Percentiles rank a stretch among this genome's conserved stretches.
Conservation (phyloP, 64 coral and sea anemone genomes). For the Cladopsammia gracilis region DNA sequence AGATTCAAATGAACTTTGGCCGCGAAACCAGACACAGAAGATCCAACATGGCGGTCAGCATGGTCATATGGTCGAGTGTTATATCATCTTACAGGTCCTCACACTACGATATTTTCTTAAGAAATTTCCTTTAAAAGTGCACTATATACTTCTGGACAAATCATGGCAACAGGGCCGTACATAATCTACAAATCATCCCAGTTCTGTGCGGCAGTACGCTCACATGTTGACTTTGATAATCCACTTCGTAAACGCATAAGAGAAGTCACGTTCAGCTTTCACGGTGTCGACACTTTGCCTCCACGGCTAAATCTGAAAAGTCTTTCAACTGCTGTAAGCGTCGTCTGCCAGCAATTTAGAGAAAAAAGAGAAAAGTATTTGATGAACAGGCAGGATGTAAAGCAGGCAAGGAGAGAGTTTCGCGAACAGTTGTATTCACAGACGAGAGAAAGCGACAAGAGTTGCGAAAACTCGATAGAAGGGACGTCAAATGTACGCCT, state of each 20-base stretch:
- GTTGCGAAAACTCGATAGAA: slow-evolving; percentile 21
- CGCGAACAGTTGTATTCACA: slow-evolving; percentile 38
- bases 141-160: background rate
- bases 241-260: slow-evolving; percentile 62
- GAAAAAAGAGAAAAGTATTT: slow-evolving; percentile 59
- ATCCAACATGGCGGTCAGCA: background rate
- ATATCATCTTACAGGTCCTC: background rate
- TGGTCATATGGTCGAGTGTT: background rate
- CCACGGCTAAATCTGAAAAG: slow-evolving; percentile 77
- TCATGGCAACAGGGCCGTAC: slow-evolving; percentile 93
- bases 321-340: slow-evolving; percentile 79
- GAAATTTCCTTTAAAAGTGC: background rate
- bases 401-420: slow-evolving; percentile 53
- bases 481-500: slow-evolving; percentile 20
- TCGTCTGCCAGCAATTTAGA: slow-evolving; percentile 80
- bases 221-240: slow-evolving; percentile 83
- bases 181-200: slow-evolving; percentile 93
- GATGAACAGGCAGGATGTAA: slow-evolving; percentile 29
- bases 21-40: background rate
- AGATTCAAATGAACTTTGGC: slow-evolving; percentile 41
- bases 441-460: slow-evolving; percentile 4
- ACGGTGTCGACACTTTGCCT: slow-evolving; percentile 73
- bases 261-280: slow-evolving; percentile 76
- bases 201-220: slow-evolving; percentile 89
- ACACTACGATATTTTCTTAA: background rate